Conservation (phyloP, 2,113 vertebrate species). For the Pseudonaja textilis region DNA sequence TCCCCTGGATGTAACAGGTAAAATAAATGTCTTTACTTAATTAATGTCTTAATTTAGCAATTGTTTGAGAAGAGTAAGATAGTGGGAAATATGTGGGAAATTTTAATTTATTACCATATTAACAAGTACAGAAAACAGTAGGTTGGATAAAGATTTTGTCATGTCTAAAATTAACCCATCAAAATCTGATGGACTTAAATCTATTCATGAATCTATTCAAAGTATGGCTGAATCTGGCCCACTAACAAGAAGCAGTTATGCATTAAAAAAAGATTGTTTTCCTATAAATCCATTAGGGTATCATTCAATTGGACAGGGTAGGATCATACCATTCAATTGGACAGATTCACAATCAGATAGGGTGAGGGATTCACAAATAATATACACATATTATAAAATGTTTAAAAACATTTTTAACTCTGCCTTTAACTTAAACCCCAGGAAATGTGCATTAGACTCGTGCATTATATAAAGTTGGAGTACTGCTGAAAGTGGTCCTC, state of each 20-base stretch:
- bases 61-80: constrained; percentile 27
- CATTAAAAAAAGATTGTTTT: background rate
- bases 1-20: background rate
- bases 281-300: background rate
- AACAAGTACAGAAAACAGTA: background rate
- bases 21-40: constrained; percentile 14
- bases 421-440: background rate
- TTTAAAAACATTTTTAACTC: background rate
- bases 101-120: background rate
- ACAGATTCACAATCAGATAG: background rate
- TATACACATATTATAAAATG: background rate
- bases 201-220: background rate
- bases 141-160: background rate
- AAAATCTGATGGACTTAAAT: background rate
- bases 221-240: background rate
- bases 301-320: background rate
- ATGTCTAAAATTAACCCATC: background rate
- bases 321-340: too few relatives aligned
- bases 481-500: background rate
- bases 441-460: background rate
- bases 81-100: background rate
- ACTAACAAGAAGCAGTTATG: background rate
- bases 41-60: constrained; percentile 34
- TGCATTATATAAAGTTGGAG: background rate
- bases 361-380: background rate